phyloP scores from a whole-genome alignment of 2,113 vertebrate species.

The Passer domesticus region DNA sequence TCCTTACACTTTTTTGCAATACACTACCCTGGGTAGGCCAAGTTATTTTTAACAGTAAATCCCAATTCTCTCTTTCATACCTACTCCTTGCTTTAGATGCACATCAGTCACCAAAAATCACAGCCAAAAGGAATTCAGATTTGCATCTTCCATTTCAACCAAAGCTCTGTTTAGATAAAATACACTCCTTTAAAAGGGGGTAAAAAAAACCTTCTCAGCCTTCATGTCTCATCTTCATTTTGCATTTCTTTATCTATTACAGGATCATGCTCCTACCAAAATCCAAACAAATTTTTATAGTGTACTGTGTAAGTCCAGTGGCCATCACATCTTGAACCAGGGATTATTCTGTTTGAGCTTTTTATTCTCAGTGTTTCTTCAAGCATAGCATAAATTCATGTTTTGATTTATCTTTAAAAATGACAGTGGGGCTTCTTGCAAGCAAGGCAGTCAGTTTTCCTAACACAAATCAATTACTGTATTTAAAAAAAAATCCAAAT shows the following conservation, averaged over 20 bases:
- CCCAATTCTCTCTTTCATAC: neutral
- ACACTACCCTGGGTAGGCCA: constrained; percentile 33
- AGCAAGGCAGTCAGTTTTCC: neutral
- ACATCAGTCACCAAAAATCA: neutral
- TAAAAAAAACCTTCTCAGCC: neutral
- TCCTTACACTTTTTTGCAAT: constrained; percentile 44
- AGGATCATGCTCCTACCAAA: neutral
- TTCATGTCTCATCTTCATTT: neutral
- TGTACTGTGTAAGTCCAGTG: neutral
- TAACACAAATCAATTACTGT: neutral
- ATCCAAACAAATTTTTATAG: neutral
- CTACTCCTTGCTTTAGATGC: neutral
- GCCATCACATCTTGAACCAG: neutral
- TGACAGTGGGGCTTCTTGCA: neutral
- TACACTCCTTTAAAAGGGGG: neutral
- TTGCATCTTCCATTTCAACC: neutral
- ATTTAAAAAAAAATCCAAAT: neutral
- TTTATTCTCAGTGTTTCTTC: neutral
- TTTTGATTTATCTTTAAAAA: neutral
- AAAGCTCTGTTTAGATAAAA: neutral
- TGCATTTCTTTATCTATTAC: neutral
- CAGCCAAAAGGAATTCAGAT: neutral
- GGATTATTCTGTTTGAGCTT: neutral
- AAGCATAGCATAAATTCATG: neutral
- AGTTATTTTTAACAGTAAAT: constrained; percentile 1